These are phyloP conservation scores for Phalacrocorax aristotelis DNA, from an alignment of 2,113 vertebrate species.

Conservation along the genomic window DNA sequence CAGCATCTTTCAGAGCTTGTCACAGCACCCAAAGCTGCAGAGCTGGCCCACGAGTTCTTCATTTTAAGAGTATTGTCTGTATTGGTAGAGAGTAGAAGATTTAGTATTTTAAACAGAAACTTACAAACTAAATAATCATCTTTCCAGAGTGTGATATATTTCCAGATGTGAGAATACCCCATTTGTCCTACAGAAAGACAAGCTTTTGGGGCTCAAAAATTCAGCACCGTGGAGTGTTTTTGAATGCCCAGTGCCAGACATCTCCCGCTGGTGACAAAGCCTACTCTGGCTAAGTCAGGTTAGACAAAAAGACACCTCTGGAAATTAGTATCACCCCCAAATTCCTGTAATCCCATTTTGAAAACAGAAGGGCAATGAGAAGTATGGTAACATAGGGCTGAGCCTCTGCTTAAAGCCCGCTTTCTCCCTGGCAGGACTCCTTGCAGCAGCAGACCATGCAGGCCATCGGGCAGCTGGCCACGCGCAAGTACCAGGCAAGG, in stretches of 20 bases:
- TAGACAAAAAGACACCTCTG: background rate
- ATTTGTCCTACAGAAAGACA: background rate
- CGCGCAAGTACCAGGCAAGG: conserved; percentile 82
- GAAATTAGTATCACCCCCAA: rapidly evolving
- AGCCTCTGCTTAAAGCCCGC: background rate
- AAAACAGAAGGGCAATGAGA: background rate
- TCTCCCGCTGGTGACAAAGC: background rate
- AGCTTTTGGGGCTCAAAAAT: background rate
- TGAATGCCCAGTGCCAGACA: background rate
- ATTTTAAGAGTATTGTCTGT: background rate
- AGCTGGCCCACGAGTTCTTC: background rate
- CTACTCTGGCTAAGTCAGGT: background rate
- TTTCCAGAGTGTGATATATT: background rate
- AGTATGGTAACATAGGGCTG: background rate
- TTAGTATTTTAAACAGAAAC: background rate
- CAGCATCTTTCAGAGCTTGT: background rate
- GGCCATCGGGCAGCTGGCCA: conserved; percentile 89
- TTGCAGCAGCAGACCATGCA: conserved; percentile 90
- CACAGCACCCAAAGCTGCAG: background rate
- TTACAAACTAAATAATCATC: background rate
- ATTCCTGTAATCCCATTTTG: background rate
- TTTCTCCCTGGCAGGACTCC: conserved; percentile 79
- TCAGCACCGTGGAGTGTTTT: background rate
- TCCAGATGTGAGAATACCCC: background rate
- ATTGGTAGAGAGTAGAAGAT: background rate